Percentiles rank a stretch among this genome's conserved stretches.
phyloP scores from a whole-genome alignment of 2,797 vertebrate genomes.

The Ataeniobius toweri region DNA sequence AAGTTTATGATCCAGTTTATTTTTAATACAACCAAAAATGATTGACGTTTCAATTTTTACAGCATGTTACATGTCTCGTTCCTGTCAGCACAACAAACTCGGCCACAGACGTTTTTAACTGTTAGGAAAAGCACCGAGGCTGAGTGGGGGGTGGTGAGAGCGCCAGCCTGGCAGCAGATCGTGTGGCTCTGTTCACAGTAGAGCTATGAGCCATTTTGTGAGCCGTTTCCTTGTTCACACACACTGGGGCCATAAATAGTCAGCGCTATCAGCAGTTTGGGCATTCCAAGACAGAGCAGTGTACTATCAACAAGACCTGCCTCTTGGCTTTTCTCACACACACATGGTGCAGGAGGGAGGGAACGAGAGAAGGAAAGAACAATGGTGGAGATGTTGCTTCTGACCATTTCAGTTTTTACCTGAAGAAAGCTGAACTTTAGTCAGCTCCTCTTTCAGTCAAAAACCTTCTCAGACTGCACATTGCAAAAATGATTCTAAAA shows the following conservation, averaged over 20 bases:
- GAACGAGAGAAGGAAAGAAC: not conserved
- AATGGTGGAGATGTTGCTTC: not conserved
- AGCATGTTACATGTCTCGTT: not conserved
- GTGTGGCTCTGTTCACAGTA: constrained; percentile 33
- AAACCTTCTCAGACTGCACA: not conserved
- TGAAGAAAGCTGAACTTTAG: not conserved
- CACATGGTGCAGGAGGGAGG: constrained; percentile 7
- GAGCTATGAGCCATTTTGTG: constrained; percentile 38
- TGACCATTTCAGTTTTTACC: not conserved
- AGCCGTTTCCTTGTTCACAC: constrained; percentile 63
- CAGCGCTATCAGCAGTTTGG: constrained; percentile 61
- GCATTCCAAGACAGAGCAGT: constrained; percentile 62
- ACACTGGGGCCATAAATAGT: constrained; percentile 68
- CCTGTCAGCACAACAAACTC: not conserved
- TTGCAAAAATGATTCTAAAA: not conserved
- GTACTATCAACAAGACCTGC: constrained; percentile 59
- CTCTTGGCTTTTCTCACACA: constrained; percentile 56
- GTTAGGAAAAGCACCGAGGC: not conserved
- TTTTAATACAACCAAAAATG: not conserved
- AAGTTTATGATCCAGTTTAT: not conserved
- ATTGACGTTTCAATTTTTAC: not conserved
- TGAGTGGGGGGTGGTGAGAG: not conserved
- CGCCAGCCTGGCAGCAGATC: constrained; percentile 10
- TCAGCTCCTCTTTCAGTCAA: not conserved
- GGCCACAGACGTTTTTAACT: too few relatives aligned